These are phyloP conservation scores for Chunga burmeisteri DNA, from an alignment of 2,113 vertebrate species.

Conservation along the genomic window DNA sequence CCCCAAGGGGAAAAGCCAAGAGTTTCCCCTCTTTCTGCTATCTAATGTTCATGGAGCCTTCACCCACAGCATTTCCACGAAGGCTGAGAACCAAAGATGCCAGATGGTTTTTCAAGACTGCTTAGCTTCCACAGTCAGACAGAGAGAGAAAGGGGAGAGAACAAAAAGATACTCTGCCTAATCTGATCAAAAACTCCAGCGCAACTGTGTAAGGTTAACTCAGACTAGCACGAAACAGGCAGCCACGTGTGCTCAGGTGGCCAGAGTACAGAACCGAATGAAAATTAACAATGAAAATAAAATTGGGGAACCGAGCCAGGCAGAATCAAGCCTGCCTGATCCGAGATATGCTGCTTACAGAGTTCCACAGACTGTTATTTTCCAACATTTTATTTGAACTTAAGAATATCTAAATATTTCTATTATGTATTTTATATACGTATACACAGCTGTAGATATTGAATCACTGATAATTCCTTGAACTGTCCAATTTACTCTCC, in stretches of 20 bases:
- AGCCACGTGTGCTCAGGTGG: background rate
- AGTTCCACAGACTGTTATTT: background rate
- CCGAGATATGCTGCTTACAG: background rate
- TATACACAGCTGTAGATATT: background rate
- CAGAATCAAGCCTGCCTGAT: background rate
- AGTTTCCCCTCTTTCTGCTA: background rate
- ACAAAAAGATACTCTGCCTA: background rate
- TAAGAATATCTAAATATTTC: background rate
- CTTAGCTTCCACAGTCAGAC: background rate
- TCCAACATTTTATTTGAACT: background rate
- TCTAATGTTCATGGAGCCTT: background rate
- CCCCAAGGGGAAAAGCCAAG: background rate
- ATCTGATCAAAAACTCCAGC: background rate
- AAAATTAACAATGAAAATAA: background rate
- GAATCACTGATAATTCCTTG: background rate
- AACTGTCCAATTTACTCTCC: background rate
- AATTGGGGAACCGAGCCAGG: background rate
- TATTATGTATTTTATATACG: background rate
- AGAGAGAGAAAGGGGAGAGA: background rate
- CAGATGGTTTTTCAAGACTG: background rate
- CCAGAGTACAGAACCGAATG: background rate
- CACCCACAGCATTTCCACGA: background rate
- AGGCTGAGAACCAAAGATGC: background rate
- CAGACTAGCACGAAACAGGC: fast-evolving
- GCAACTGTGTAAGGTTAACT: background rate